phyloP scores from a whole-genome alignment of 1,140 invertebrate species.

The Diachasma alloeum region DNA sequence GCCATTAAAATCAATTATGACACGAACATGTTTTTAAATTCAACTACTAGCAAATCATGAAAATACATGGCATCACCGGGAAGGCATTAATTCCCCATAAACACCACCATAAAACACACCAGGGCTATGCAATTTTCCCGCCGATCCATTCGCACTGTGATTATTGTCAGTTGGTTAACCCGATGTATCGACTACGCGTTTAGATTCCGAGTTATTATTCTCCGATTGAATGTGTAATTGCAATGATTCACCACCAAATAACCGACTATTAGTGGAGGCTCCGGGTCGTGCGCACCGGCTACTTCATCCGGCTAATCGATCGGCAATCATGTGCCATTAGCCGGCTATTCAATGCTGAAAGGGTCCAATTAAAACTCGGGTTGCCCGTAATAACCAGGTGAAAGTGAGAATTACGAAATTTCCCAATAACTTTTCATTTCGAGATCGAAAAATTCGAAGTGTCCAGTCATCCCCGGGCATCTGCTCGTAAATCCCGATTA shows the following conservation, averaged over 20 bases:
- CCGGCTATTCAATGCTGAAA: constrained; percentile 31
- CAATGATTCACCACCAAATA: constrained; percentile 42
- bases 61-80: background rate
- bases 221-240: constrained; percentile 56
- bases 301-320: constrained; percentile 32
- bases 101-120: background rate
- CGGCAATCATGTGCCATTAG: constrained; percentile 35
- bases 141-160: constrained; percentile 34
- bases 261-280: constrained; percentile 45
- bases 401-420: background rate
- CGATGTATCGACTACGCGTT: constrained; percentile 39
- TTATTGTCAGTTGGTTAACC: constrained; percentile 42
- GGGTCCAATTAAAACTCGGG: constrained; percentile 30
- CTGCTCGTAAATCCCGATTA: background rate
- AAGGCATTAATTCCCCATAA: background rate
- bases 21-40: too few relatives aligned
- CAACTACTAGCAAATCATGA: too few relatives aligned
- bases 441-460: background rate
- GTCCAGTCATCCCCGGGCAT: background rate
- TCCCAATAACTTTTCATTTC: background rate
- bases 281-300: constrained; percentile 20
- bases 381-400: background rate
- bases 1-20: too few relatives aligned
- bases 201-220: constrained; percentile 42
- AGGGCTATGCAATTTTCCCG: constrained; percentile 34